Evolutionary conservation across 2,113 vertebrate genomes (phyloP).

Genomic region (Ceyx melanurus): DNA sequence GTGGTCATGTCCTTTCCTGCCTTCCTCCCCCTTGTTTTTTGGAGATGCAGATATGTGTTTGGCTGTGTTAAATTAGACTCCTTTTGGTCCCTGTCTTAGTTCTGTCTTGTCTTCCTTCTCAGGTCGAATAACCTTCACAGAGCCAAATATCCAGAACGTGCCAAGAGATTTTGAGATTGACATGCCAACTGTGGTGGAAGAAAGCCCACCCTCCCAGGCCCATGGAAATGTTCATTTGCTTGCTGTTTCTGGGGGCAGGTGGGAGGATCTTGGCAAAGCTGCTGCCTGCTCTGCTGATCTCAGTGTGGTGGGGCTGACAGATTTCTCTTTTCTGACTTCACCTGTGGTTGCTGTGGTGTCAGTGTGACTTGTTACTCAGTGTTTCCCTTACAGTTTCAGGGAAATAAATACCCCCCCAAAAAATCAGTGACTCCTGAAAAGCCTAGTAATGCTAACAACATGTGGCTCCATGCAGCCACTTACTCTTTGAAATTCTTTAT

Average conservation of each 20-base stretch:
- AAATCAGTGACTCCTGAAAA: not conserved
- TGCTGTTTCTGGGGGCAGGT: constrained; percentile 62
- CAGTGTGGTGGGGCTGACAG: not conserved
- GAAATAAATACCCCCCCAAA: not conserved
- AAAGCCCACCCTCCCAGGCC: constrained; percentile 84
- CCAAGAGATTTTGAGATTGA: constrained; percentile 96
- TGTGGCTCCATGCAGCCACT: not conserved
- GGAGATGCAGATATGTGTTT: not conserved
- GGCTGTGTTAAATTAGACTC: not conserved
- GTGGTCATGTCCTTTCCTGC: fast-evolving
- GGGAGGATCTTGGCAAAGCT: not conserved
- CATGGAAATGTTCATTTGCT: not conserved
- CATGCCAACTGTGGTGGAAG: constrained; percentile 84
- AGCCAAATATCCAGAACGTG: constrained; percentile 97
- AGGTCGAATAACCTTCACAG: constrained; percentile 92
- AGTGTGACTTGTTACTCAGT: not conserved
- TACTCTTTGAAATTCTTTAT: not conserved
- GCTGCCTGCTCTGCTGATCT: not conserved
- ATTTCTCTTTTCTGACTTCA: constrained; percentile 1
- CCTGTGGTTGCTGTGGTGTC: not conserved
- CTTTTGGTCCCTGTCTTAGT: not conserved
- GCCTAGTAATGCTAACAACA: not conserved
- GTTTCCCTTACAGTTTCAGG: not conserved
- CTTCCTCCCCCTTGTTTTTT: not conserved
- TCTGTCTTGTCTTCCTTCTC: constrained; percentile 34